Conservation (phyloP, 2,797 vertebrate species). For the Squalus acanthias region DNA sequence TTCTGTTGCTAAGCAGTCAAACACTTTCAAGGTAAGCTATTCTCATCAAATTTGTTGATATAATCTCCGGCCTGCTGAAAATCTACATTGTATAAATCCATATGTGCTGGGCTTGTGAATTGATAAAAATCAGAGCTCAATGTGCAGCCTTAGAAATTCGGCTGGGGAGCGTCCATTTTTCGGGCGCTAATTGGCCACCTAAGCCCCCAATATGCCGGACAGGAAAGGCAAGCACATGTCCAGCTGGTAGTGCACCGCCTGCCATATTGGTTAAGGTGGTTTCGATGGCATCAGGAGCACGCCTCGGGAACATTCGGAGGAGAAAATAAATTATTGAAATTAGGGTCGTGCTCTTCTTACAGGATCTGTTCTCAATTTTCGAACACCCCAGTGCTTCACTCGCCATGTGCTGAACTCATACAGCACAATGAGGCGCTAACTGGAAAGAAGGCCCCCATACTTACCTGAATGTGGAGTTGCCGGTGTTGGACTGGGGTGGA, state of each 20-base stretch:
- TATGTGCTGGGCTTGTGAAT: not conserved
- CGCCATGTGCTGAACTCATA: not conserved
- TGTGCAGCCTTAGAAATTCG: not conserved
- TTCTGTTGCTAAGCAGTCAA: not conserved
- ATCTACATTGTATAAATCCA: not conserved
- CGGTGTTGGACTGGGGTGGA: no score
- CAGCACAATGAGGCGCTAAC: not conserved
- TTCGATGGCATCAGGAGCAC: not conserved
- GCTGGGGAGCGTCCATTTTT: not conserved
- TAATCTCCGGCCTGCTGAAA: not conserved
- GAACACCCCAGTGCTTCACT: not conserved
- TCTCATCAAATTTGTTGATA: not conserved
- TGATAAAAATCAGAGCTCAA: not conserved
- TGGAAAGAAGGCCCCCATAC: not conserved
- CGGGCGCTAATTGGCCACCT: not conserved
- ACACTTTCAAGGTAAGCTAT: not conserved
- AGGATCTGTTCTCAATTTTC: not conserved
- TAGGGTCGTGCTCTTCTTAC: not conserved
- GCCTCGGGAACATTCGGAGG: not conserved
- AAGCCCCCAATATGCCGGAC: not conserved
- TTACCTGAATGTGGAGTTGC: not conserved
- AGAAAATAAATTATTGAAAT: not conserved
- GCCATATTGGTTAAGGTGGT: not conserved
- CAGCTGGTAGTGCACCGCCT: not conserved
- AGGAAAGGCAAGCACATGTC: not conserved